A percentile compares a stretch with the other conserved stretches of the same genome.
Evolutionary conservation across 2,888 invertebrate species (phyloP).

Genomic region (Cephus spinipes): DNA sequence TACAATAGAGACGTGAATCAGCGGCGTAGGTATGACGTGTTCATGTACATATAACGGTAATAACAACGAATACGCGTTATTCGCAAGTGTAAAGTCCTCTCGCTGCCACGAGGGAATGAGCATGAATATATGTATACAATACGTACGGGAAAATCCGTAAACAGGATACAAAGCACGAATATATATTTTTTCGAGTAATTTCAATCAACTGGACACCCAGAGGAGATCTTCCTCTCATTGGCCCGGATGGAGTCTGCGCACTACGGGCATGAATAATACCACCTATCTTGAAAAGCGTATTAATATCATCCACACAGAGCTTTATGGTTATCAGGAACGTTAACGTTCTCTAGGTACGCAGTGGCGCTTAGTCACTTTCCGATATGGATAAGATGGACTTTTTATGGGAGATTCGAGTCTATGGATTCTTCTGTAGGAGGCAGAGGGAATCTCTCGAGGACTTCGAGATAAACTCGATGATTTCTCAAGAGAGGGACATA

Average conservation of each 20-base stretch:
- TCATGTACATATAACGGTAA: constrained; percentile 32
- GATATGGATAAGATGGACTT: not conserved
- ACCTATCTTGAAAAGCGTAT: not conserved
- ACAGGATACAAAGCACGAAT: not conserved
- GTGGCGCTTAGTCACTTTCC: not conserved
- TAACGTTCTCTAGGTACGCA: not conserved
- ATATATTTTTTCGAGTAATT: not conserved
- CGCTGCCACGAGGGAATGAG: not conserved
- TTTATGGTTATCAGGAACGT: not conserved
- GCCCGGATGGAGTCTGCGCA: not conserved
- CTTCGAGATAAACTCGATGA: not conserved
- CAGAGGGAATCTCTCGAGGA: not conserved
- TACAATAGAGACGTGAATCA: constrained; percentile 40
- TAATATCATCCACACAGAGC: not conserved
- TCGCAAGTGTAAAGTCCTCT: constrained; percentile 24
- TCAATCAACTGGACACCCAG: not conserved
- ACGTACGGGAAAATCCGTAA: not conserved
- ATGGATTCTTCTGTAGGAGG: not conserved
- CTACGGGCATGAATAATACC: not conserved
- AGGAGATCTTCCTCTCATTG: not conserved
- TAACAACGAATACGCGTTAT: constrained; percentile 4
- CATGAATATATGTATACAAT: not conserved
- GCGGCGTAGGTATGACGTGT: constrained; percentile 32
- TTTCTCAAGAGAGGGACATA: not conserved
- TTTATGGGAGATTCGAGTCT: not conserved